These are phyloP conservation scores for Brachyhypopomus occidentalis DNA, from an alignment of 2,113 vertebrate genomes.

Conservation along the genomic window DNA sequence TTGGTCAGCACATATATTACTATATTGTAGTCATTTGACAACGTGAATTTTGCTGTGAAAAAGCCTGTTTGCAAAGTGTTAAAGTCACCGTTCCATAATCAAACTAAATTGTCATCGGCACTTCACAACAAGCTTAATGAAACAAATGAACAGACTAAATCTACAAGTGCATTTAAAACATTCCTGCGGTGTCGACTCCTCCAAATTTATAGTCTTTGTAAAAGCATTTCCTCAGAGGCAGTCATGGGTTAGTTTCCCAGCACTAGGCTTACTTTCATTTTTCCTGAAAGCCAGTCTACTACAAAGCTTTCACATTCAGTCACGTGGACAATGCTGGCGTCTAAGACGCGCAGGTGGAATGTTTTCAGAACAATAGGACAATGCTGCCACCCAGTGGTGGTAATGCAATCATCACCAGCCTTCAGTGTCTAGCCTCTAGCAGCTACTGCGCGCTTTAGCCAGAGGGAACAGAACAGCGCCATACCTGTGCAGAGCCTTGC, in stretches of 20 bases:
- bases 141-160: not conserved
- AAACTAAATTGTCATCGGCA: not conserved
- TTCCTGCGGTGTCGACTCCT: not conserved
- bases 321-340: conserved; percentile 27
- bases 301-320: conserved; percentile 61
- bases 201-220: not conserved
- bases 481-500: conserved; percentile 71
- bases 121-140: not conserved
- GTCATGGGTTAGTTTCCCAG: conserved; percentile 6
- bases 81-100: not conserved
- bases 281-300: conserved; percentile 54
- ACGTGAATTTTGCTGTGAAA: no score
- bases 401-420: not conserved
- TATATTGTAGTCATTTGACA: no score
- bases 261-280: conserved; percentile 68
- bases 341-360: no score
- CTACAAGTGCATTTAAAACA: not conserved
- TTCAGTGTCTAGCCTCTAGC: not conserved
- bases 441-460: conserved; percentile 27
- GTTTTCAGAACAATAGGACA: not conserved
- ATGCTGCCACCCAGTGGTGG: conserved; percentile 61
- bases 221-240: conserved; percentile 8
- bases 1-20: no score
- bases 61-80: not conserved
- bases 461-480: conserved; percentile 65